A percentile compares a stretch with the other conserved stretches of the same genome.
These are phyloP conservation scores for Asarcornis scutulata DNA, from an alignment of 2,113 vertebrate species.

Conservation along the genomic window DNA sequence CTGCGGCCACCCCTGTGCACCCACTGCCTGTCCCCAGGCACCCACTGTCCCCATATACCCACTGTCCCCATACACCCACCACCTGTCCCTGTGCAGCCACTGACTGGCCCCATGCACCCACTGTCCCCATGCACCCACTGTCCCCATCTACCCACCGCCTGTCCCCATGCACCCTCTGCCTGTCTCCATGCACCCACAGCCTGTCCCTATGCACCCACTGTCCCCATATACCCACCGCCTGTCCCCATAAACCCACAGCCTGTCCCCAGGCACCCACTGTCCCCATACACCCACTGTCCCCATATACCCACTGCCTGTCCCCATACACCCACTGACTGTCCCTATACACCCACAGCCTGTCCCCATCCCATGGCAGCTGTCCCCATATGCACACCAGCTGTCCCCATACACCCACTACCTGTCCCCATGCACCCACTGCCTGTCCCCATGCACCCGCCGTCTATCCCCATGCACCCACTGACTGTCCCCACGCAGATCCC, in stretches of 20 bases:
- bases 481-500: accelerated
- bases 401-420: accelerated
- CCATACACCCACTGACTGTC: too few relatives aligned
- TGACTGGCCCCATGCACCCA: too few relatives aligned
- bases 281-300: too few relatives aligned
- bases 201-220: accelerated
- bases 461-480: not conserved
- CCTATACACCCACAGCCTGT: too few relatives aligned
- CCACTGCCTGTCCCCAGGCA: not conserved
- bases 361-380: not conserved
- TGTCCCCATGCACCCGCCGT: accelerated
- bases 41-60: accelerated
- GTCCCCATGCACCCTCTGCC: accelerated
- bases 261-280: too few relatives aligned
- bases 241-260: not conserved
- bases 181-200: not conserved
- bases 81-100: accelerated
- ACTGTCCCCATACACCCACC: accelerated
- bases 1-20: too few relatives aligned
- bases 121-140: accelerated
- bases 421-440: accelerated
- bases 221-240: not conserved
- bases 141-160: too few relatives aligned
- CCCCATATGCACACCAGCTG: not conserved
- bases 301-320: not conserved